A percentile compares a stretch with the other conserved stretches of the same genome.
These are phyloP conservation scores for Sinohyriopsis cumingii DNA, from an alignment of 2,888 invertebrate species.

Conservation along the genomic window DNA sequence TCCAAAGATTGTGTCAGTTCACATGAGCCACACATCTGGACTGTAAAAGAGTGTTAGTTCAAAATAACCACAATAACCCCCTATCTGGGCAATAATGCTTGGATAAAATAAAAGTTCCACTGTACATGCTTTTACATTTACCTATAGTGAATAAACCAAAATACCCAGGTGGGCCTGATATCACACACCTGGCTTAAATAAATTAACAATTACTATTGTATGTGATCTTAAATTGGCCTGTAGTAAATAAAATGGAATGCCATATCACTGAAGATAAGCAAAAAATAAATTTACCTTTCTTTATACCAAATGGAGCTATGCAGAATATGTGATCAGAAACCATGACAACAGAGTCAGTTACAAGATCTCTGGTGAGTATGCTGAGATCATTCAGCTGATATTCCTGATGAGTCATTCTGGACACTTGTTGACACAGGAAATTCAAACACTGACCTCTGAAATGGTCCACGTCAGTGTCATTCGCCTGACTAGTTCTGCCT, in stretches of 20 bases:
- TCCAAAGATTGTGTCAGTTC: no score
- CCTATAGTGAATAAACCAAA: no score
- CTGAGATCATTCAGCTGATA: conserved; percentile 38
- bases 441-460: conserved; percentile 44
- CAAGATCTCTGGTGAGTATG: conserved; percentile 27
- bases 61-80: no score
- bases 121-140: no score
- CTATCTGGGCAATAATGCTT: no score
- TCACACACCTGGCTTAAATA: no score
- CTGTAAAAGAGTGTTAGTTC: no score
- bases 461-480: conserved; percentile 28
- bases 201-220: no score
- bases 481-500: conserved; percentile 47
- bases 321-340: conserved; percentile 77
- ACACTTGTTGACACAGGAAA: conserved; percentile 58
- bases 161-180: no score
- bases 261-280: background rate
- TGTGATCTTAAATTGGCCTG: no score
- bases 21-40: no score
- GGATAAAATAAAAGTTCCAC: no score
- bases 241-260: background rate
- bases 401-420: conserved; percentile 43
- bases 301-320: conserved; percentile 84
- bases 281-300: conserved; percentile 73
- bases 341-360: conserved; percentile 57